A percentile compares a stretch with the other conserved stretches of the same genome.
These are phyloP conservation scores for Drosophila auraria DNA, from an alignment of 1,140 invertebrate species.

Conservation along the genomic window DNA sequence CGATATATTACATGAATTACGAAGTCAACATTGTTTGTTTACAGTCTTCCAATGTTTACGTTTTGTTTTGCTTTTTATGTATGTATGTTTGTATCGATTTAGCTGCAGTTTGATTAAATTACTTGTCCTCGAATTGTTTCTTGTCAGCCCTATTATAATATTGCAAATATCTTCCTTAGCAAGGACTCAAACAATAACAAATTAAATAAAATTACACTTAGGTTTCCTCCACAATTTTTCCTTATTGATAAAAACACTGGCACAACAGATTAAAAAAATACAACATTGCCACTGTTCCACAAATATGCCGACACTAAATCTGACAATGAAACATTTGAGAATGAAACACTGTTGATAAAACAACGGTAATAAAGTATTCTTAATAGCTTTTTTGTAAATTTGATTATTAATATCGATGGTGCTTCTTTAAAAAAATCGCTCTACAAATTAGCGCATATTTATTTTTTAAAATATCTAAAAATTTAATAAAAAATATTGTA, in stretches of 20 bases:
- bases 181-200: neutral
- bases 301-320: neutral
- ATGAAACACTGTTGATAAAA: neutral
- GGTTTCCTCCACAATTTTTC: neutral
- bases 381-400: too few species aligned
- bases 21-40: neutral
- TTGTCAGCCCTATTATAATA: neutral
- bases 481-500: neutral
- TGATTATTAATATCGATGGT: too few species aligned
- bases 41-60: constrained; percentile 6
- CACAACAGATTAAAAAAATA: constrained; percentile 14
- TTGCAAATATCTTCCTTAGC: neutral
- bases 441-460: too few species aligned
- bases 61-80: constrained; percentile 5
- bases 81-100: neutral
- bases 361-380: neutral
- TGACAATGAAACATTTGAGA: constrained; percentile 1
- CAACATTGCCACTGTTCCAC: neutral
- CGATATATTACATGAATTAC: too few species aligned
- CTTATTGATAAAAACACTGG: constrained; percentile 40
- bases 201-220: neutral
- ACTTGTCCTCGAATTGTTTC: neutral
- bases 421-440: too few species aligned
- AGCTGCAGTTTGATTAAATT: neutral
- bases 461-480: neutral